Evolutionary conservation across 2,113 vertebrate species (phyloP).

Genomic region (Gopherus flavomarginatus): DNA sequence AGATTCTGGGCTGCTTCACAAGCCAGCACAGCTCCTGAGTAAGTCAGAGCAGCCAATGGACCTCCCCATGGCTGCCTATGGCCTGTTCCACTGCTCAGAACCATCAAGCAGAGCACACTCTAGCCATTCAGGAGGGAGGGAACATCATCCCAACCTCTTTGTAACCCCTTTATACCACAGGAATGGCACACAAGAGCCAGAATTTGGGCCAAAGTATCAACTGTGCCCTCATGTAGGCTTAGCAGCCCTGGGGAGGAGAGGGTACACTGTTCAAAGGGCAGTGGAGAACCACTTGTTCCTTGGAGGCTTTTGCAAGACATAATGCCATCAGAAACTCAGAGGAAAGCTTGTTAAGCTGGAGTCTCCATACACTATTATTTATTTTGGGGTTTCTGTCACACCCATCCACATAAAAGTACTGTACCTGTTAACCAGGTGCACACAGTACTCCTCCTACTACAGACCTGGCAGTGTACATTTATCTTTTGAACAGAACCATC

Average conservation of each 20-base stretch:
- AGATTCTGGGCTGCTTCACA: neutral
- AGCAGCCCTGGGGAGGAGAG: neutral
- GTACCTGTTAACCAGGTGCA: neutral
- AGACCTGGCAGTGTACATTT: neutral
- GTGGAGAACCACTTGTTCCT: neutral
- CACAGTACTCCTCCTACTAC: neutral
- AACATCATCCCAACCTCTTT: neutral
- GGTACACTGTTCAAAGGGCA: neutral
- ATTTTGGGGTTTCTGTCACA: neutral
- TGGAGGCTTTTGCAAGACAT: neutral
- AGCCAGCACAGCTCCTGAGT: neutral
- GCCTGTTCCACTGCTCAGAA: neutral
- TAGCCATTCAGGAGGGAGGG: neutral
- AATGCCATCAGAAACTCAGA: neutral
- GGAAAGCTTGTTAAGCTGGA: neutral
- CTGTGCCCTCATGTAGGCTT: neutral
- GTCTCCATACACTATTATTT: neutral
- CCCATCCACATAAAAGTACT: neutral
- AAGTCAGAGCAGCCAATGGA: neutral
- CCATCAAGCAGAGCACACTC: neutral
- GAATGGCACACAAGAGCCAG: neutral
- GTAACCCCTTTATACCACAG: neutral
- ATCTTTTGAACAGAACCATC: neutral
- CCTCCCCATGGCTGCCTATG: neutral
- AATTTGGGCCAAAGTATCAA: neutral